phyloP scores from a whole-genome alignment of 2,888 invertebrate species.

The Sphaeridia pumilis region DNA sequence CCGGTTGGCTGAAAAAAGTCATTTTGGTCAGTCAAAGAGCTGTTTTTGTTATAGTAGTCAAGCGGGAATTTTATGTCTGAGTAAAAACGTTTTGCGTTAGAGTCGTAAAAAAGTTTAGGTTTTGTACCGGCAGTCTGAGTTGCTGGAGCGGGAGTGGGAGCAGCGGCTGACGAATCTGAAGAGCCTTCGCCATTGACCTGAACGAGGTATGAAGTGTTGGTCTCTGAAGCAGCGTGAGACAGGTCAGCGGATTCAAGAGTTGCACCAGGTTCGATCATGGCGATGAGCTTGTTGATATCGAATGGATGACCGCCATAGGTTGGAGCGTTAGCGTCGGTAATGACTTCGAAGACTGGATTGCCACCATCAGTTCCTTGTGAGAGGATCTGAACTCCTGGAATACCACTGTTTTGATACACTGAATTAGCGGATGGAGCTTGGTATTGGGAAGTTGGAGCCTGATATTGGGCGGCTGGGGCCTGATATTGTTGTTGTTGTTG shows the following conservation, averaged over 20 bases:
- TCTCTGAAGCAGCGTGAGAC: slow-evolving; percentile 20
- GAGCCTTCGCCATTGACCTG: slow-evolving; percentile 5
- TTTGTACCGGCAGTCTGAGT: neutral
- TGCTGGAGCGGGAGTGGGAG: neutral
- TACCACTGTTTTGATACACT: neutral
- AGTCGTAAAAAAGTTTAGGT: too few relatives aligned
- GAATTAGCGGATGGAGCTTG: neutral
- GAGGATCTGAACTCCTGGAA: slow-evolving; percentile 24
- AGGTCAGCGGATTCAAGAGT: slow-evolving; percentile 18
- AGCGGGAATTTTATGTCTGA: too few relatives aligned
- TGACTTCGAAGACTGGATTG: slow-evolving; percentile 32
- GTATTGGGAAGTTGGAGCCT: neutral
- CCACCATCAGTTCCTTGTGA: slow-evolving; percentile 22
- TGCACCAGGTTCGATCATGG: slow-evolving; percentile 34
- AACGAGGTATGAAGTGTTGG: slow-evolving; percentile 15
- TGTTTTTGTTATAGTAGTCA: too few relatives aligned
- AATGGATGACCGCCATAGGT: slow-evolving; percentile 33
- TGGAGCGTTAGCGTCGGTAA: slow-evolving; percentile 32
- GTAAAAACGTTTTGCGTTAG: too few relatives aligned
- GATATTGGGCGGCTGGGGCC: neutral
- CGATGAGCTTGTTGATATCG: slow-evolving; percentile 30
- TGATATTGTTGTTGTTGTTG: slow-evolving; percentile 1
- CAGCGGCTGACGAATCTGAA: neutral
- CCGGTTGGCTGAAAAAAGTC: slow-evolving; percentile 25
- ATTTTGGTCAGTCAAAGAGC: slow-evolving; percentile 24